Evolutionary conservation across 2,888 invertebrate genomes (phyloP).

Genomic region (Brachycybe producta): DNA sequence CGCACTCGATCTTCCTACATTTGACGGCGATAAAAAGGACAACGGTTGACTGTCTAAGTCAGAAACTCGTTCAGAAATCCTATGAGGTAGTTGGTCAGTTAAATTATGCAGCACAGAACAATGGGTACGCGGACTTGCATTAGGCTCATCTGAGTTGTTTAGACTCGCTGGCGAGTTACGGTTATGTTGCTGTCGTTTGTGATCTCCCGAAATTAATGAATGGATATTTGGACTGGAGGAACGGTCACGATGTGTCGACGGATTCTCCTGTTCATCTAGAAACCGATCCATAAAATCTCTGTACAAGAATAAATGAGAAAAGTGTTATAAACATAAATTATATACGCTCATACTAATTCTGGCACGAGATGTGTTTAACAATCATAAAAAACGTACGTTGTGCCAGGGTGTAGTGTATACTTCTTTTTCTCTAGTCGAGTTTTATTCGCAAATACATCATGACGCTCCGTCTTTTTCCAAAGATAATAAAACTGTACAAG

Average conservation of each 20-base stretch:
- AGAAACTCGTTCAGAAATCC: not conserved
- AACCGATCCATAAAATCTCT: constrained; percentile 86
- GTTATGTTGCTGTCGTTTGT: constrained; percentile 32
- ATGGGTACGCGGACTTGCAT: no score
- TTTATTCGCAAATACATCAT: constrained; percentile 77
- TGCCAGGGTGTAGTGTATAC: constrained; percentile 78
- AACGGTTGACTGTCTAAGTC: constrained; percentile 1
- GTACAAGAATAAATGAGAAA: constrained; percentile 25
- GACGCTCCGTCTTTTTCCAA: constrained; percentile 98
- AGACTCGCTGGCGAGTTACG: constrained; percentile 16
- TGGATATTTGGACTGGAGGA: constrained; percentile 59
- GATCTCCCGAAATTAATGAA: constrained; percentile 37
- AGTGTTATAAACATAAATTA: constrained; percentile 2
- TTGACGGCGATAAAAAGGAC: not conserved
- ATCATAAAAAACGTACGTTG: constrained; percentile 46
- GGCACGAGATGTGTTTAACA: no score
- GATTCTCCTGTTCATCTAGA: constrained; percentile 57
- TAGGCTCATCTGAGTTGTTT: not conserved
- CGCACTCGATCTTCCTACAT: no score
- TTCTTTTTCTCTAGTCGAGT: constrained; percentile 82
- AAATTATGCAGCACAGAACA: constrained; percentile 1
- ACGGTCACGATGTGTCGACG: constrained; percentile 32
- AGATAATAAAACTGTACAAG: constrained; percentile 80
- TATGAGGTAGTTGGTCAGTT: constrained; percentile 3
- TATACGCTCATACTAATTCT: no score